Evolutionary conservation across 2,113 vertebrate species (phyloP), one percentile per base, ranked within the genome.

Genomic region (Cheilinus undulatus): DNA sequence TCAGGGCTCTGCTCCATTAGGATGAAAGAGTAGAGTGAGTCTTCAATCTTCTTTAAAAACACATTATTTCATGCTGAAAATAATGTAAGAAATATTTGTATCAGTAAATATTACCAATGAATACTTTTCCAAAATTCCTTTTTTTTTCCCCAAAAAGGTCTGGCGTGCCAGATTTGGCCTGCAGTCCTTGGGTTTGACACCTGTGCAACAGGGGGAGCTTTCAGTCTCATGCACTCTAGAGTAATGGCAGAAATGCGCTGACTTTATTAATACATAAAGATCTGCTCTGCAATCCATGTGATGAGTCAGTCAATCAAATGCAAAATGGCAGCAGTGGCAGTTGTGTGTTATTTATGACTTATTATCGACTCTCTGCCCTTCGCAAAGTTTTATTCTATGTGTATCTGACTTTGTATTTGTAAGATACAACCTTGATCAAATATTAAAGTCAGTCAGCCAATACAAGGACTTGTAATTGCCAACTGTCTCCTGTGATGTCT

Each of bases 381-480:
- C 45, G 36, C 46, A 42, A 57, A 70, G 75, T 73, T 58, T 3
- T 53, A 50, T 77, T 80, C 81, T 84, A 85, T 69, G 76, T 72
- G 48, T 13, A 42, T 75, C 23, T 82, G 68, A 80, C 71, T 85
- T 82, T 82, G 65, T 70, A 53, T 82, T 69, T 84, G 57, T 67
- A 57, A 3, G 22, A 53, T 28, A 65, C 78, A 85, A 82, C 83
- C 86, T 85, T 85, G 75, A 75, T 86, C 67, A 85, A 87, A 85
- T 82, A 86, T 86, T 86, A 86, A 89, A 88, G 68, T 59, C 81
- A 86, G 81, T 76, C 82, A 88, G 57, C 67, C 80, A 52, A 46
- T 65, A 34, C 59, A 61, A 73, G 59, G 65, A 30, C 63, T 73
- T 81, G 71, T 80, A 82, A 80, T 80, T 85, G 43, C 57, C 82